Evolutionary conservation across 1,140 invertebrate genomes (phyloP).

Genomic region (Drosophila ercepeae): DNA sequence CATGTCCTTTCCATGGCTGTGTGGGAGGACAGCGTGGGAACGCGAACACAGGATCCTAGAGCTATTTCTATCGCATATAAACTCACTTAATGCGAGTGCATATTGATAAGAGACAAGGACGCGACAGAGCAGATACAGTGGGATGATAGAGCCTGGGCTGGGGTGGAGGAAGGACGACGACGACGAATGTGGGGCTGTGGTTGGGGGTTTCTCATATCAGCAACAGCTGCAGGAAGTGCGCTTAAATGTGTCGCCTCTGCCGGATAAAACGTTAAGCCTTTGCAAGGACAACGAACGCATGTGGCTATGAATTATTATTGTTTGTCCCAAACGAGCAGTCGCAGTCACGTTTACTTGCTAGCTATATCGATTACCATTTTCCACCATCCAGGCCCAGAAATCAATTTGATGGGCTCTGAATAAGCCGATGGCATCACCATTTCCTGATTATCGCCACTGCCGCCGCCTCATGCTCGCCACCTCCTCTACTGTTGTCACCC

Average conservation of each 20-base stretch:
- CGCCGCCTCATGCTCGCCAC: neutral
- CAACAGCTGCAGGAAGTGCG: constrained; percentile 77
- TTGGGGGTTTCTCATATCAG: constrained; percentile 49
- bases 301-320: constrained; percentile 78
- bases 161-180: no score
- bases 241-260: constrained; percentile 66
- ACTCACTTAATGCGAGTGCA: constrained; percentile 73
- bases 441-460: constrained; percentile 69
- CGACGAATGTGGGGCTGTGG: neutral
- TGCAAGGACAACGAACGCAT: constrained; percentile 62
- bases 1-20: constrained; percentile 1
- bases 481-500: constrained; percentile 50
- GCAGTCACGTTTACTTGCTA: constrained; percentile 63
- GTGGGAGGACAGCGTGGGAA: constrained; percentile 35
- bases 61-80: constrained; percentile 61
- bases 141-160: neutral
- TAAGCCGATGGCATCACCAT: constrained; percentile 59
- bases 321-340: constrained; percentile 52
- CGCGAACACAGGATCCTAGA: constrained; percentile 36
- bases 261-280: constrained; percentile 70
- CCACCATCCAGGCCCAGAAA: constrained; percentile 47
- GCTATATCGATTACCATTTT: constrained; percentile 53
- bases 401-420: constrained; percentile 78
- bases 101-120: constrained; percentile 72
- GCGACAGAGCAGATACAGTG: constrained; percentile 6